Evolutionary conservation across 2,888 invertebrate genomes (phyloP).

Genomic region (Nesidiocoris tenuis): DNA sequence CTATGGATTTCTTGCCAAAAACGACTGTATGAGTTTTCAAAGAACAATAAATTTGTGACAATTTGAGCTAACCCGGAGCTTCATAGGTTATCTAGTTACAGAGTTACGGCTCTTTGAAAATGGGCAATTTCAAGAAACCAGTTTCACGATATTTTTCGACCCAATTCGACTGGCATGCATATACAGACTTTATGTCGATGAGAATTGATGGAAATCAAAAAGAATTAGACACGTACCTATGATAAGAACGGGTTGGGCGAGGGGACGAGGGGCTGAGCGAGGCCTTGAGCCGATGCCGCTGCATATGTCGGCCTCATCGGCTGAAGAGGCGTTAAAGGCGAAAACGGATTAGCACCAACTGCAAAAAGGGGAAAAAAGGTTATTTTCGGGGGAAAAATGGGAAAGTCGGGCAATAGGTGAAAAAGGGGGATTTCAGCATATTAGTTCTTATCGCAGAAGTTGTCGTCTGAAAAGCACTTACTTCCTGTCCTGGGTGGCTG

Average conservation of each 20-base stretch:
- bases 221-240: conserved; percentile 54
- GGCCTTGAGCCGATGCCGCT: conserved; percentile 43
- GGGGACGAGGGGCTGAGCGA: conserved; percentile 51
- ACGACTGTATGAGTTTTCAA: no score
- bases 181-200: not conserved
- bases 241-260: conserved; percentile 66
- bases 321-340: conserved; percentile 48
- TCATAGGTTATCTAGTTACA: no score
- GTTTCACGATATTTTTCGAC: no score
- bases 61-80: no score
- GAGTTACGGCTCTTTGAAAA: no score
- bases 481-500: conserved; percentile 36
- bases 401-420: no score
- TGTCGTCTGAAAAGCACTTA: no score
- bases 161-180: not conserved
- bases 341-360: conserved; percentile 50
- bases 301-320: conserved; percentile 46
- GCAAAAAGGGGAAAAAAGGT: conserved; percentile 6
- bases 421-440: no score
- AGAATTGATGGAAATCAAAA: not conserved
- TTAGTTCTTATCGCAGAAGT: no score
- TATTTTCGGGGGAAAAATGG: not conserved
- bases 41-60: no score
- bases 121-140: no score
- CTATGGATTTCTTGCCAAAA: no score